These are phyloP conservation scores for Schizopygopsis pylzovi DNA, from an alignment of 2,797 vertebrate genomes.

Conservation along the genomic window DNA sequence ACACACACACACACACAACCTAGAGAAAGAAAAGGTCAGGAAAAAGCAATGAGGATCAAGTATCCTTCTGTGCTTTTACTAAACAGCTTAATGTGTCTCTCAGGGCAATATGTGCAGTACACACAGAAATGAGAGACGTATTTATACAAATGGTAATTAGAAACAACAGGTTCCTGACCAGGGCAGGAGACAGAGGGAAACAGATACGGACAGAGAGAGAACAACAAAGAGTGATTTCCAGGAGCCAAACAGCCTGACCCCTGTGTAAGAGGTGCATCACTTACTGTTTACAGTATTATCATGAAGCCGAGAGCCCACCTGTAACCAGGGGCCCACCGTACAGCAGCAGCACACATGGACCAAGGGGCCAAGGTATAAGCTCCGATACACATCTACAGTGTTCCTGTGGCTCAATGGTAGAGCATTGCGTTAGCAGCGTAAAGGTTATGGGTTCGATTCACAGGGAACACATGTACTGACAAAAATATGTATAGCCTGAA, in stretches of 20 bases:
- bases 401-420: too few species aligned
- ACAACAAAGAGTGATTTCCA: conserved; percentile 16
- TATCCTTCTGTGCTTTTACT: not conserved
- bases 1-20: not conserved
- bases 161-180: not conserved
- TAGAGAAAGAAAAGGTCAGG: not conserved
- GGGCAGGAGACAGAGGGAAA: conserved; percentile 12
- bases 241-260: not conserved
- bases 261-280: conserved; percentile 20
- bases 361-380: not conserved
- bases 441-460: too few species aligned
- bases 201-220: conserved; percentile 5
- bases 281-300: conserved; percentile 7
- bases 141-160: not conserved
- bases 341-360: not conserved
- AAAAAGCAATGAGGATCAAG: not conserved
- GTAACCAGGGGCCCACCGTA: conserved; percentile 22
- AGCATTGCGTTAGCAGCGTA: too few species aligned
- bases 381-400: not conserved
- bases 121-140: not conserved
- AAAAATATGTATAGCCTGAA: too few species aligned
- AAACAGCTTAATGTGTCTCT: conserved; percentile 18
- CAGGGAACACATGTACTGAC: too few species aligned
- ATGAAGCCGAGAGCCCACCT: conserved; percentile 17
- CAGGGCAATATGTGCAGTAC: conserved; percentile 4